Percentiles rank a stretch among this genome's conserved stretches.
Evolutionary conservation across 2,797 vertebrate species (phyloP).

Genomic region (Thaleichthys pacificus): DNA sequence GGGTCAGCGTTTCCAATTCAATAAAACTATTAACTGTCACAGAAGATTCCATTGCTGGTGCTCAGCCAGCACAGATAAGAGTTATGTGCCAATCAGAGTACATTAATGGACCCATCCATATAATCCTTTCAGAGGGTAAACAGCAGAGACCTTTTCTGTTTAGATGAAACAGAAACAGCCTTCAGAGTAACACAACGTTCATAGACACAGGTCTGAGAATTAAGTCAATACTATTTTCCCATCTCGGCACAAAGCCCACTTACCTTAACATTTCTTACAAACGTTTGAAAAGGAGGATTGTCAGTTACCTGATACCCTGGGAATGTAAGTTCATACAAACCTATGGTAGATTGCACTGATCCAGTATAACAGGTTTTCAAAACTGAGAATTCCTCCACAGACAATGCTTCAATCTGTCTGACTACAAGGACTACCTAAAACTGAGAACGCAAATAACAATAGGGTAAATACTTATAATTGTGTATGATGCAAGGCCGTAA

Average conservation of each 20-base stretch:
- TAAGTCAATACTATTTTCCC: slow-evolving; percentile 36
- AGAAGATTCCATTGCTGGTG: slow-evolving; percentile 59
- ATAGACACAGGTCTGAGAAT: slow-evolving; percentile 40
- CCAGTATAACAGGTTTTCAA: slow-evolving; percentile 64
- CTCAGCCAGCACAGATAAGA: slow-evolving; percentile 31
- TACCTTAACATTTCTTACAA: slow-evolving; percentile 15
- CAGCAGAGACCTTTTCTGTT: slow-evolving; percentile 2
- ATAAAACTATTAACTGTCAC: slow-evolving; percentile 67
- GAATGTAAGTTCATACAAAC: slow-evolving; percentile 48
- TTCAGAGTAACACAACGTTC: background rate
- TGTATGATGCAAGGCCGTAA: too few species aligned
- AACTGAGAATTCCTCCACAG: slow-evolving; percentile 17
- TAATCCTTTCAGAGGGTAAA: slow-evolving; percentile 36
- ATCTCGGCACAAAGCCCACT: slow-evolving; percentile 36
- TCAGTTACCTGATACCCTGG: slow-evolving; percentile 58
- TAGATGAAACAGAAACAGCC: slow-evolving; percentile 2
- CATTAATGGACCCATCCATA: slow-evolving; percentile 45
- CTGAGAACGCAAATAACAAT: background rate
- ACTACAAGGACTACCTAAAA: background rate
- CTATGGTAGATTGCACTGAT: slow-evolving; percentile 30
- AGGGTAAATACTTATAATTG: background rate
- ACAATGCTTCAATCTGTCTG: slow-evolving; percentile 20
- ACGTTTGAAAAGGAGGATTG: slow-evolving; percentile 24
- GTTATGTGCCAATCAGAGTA: slow-evolving; percentile 43
- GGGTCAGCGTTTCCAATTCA: slow-evolving; percentile 74